Conservation (phyloP, 2,888 invertebrate species). For the Oxytorus armatus region DNA sequence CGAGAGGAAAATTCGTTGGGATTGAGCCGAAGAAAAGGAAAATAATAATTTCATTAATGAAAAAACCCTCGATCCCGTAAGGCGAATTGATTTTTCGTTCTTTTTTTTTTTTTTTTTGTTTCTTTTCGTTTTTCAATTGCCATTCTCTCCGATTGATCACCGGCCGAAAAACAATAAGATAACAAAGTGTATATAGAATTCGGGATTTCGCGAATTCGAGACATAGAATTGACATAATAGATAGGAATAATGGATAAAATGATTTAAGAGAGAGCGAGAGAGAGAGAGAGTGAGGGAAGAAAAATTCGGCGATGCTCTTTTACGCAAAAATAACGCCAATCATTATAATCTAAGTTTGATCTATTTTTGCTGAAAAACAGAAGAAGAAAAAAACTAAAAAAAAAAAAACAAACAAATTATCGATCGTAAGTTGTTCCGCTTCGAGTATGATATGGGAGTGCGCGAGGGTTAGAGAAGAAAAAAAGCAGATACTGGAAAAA, state of each 20-base stretch:
- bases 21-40: neutral
- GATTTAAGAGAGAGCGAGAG: neutral
- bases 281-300: conserved; percentile 12
- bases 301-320: conserved; percentile 72
- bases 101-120: no score
- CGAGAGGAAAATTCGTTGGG: neutral
- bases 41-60: no score
- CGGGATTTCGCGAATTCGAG: conserved; percentile 35
- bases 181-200: conserved; percentile 38
- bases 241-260: conserved; percentile 46
- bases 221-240: conserved; percentile 27
- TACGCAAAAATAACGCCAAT: conserved; percentile 73
- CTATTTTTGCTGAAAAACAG: conserved; percentile 76
- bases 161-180: conserved; percentile 7
- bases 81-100: conserved; percentile 11
- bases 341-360: conserved; percentile 75
- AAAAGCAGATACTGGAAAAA: conserved; percentile 67
- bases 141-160: conserved; percentile 12
- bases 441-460: conserved; percentile 69
- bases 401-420: conserved; percentile 68
- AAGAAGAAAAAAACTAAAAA: conserved; percentile 34
- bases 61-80: no score
- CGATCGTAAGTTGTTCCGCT: conserved; percentile 77
- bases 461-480: conserved; percentile 24
- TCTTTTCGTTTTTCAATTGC: no score